Evolutionary conservation across 2,888 invertebrate genomes (phyloP), one percentile per base, ranked within the genome.

Genomic region (Cylindroiulus punctatus): DNA sequence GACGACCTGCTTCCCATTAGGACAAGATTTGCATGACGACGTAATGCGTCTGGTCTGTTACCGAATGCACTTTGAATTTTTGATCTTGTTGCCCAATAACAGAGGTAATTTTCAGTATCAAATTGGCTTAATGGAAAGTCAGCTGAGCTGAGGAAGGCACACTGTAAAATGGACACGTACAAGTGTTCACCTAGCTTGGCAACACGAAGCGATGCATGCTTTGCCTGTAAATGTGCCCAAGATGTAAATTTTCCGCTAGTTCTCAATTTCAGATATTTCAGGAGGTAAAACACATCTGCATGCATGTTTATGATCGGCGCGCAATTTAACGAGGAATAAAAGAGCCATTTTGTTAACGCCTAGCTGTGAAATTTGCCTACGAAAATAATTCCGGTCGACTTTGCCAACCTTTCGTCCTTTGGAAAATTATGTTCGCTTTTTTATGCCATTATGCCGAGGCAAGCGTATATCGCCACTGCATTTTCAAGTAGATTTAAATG

Each of bases 361-460:
- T 65, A 65, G 65, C 65, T 26, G 65, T 26, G 65, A 65, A 65
- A 65, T 65, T 65, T 65, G 65, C 65, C n/a, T 65, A 65, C 1
- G 65, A 65, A 26, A 65, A 65, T 65, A 65, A 26, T 65, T 65
- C 65, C 65, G 65, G 10, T n/a, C n/a, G n/a, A n/a, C n/a, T 26
- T 65, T 65, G 65, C 26, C 65, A 65, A 65, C 65, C 65, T 65
- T 65, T 65, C 65, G 65, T 65, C 65, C 65, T 65, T 65, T 57
- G 26, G 65, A 65, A 65, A 65, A 65, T 65, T 65, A 65, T 65
- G 65, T 65, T 57, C 57, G 26, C 10, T 65, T 65, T 36, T 65
- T 65, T 65, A 26, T 26, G 65, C 26, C 8, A 26, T 57, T 57
- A 57, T n/a, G 65, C 26, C 22, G 3, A 5, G 22, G 22, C 57